Evolutionary conservation across 2,888 invertebrate species (phyloP), one percentile per base, ranked within the genome.

Genomic region (Julus scandinavius): DNA sequence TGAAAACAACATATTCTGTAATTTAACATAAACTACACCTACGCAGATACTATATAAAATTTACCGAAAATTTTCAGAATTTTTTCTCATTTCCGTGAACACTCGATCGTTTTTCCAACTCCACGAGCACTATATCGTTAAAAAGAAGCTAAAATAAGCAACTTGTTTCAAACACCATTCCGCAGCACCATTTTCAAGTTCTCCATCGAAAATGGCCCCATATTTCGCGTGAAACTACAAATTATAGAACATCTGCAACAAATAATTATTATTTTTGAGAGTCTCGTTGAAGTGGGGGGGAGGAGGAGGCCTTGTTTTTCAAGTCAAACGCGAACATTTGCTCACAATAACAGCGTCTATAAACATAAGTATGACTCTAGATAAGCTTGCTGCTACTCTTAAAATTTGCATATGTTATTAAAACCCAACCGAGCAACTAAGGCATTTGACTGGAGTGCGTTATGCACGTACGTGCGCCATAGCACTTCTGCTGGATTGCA

Each of bases 351-450:
- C n/a, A n/a, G n/a, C 63, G 17, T 5, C 63, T 7, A 63, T 63
- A 63, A 63, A 63, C 63, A 20, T n/a, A 63, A 63, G 63, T 3
- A 63, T 63, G 20, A 63, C 63, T 63, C 63, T 20, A 63, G 63
- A 63, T 63, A 63, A 63, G 63, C 63, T 54, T 2, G 2, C 54
- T n/a, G 1, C n/a, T n/a, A n/a, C n/a, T 63, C 63, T 63, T n/a
- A 17, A 63, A 63, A 63, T 63, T 63, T 63, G 63, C 63, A 63
- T 63, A 63, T 20, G 63, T 63, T 63, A 63, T 63, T 63, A 63
- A 63, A 63, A 63, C n/a, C n/a, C 63, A 17, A n/a, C n/a, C n/a
- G 63, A 63, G 11, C 2, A 63, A 20, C 4, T 2, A n/a, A n/a
- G n/a, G 3, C n/a, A 7, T 2, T 63, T 2, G 17, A n/a, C 63